These are phyloP conservation scores for Pimephales promelas DNA, from an alignment of 2,113 vertebrate species.

Conservation along the genomic window DNA sequence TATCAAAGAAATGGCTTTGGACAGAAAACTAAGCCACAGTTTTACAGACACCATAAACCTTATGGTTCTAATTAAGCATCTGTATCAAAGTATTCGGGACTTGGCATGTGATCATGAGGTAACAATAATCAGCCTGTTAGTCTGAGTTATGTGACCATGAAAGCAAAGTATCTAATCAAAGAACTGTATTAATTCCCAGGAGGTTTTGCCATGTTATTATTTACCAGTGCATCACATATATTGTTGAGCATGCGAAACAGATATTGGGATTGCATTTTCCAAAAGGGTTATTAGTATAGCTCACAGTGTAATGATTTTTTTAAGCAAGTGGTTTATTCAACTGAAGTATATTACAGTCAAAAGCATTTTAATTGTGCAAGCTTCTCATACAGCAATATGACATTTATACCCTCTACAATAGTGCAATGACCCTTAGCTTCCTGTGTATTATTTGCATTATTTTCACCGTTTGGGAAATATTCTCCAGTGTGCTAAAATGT, in stretches of 20 bases:
- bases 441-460: not conserved
- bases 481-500: not conserved
- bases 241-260: not conserved
- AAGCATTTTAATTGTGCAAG: not conserved
- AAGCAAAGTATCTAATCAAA: not conserved
- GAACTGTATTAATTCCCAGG: not conserved
- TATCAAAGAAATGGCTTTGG: not conserved
- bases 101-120: conserved; percentile 11
- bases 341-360: not conserved
- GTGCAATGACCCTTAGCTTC: not conserved
- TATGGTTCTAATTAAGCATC: conserved; percentile 34
- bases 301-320: not conserved
- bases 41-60: conserved; percentile 25
- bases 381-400: not conserved
- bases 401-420: not conserved
- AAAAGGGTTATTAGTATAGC: not conserved
- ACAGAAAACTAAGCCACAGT: not conserved
- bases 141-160: conserved; percentile 13
- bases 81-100: conserved; percentile 32
- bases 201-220: not conserved
- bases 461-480: not conserved
- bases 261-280: not conserved
- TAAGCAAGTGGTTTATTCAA: not conserved
- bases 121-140: conserved; percentile 20
- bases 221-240: not conserved